phyloP scores from a whole-genome alignment of 2,113 vertebrate genomes.

The Monopterus albus region DNA sequence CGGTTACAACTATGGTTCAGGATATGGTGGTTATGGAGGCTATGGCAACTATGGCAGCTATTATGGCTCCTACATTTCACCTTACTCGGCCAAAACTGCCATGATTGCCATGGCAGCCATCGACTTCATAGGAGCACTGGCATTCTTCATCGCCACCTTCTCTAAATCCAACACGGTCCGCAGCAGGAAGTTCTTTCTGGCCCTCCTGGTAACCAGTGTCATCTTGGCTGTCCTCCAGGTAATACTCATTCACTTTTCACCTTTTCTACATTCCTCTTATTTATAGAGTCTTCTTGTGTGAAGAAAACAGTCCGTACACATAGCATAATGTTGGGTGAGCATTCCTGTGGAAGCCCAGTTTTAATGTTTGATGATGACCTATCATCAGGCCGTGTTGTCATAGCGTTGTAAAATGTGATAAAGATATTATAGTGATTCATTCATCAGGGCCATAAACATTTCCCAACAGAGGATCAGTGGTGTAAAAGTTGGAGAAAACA shows the following conservation, averaged over 20 bases:
- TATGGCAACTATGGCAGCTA: constrained; percentile 63
- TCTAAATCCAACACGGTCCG: constrained; percentile 81
- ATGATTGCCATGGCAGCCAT: constrained; percentile 90
- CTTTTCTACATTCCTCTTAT: not conserved
- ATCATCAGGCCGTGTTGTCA: too few relatives aligned
- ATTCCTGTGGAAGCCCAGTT: not conserved
- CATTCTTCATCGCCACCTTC: constrained; percentile 83
- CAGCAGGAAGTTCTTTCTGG: constrained; percentile 86
- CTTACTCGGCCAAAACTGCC: constrained; percentile 85
- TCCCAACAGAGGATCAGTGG: too few relatives aligned
- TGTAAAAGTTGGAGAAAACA: too few relatives aligned
- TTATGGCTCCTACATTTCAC: constrained; percentile 81
- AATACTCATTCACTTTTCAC: not conserved
- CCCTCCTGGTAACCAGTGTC: constrained; percentile 74
- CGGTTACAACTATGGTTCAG: constrained; percentile 66
- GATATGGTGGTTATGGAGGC: constrained; percentile 52
- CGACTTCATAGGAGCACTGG: constrained; percentile 83
- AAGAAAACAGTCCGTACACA: too few relatives aligned
- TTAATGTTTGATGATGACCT: not conserved
- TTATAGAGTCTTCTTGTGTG: too few relatives aligned
- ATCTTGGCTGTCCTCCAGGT: constrained; percentile 82
- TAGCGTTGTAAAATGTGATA: too few relatives aligned
- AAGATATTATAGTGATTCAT: too few relatives aligned
- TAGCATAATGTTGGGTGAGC: not conserved
- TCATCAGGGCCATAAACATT: too few relatives aligned